Percentiles rank a stretch among this genome's conserved stretches.
phyloP scores from a whole-genome alignment of 2,113 vertebrate genomes.

The Thalassoma bifasciatum region DNA sequence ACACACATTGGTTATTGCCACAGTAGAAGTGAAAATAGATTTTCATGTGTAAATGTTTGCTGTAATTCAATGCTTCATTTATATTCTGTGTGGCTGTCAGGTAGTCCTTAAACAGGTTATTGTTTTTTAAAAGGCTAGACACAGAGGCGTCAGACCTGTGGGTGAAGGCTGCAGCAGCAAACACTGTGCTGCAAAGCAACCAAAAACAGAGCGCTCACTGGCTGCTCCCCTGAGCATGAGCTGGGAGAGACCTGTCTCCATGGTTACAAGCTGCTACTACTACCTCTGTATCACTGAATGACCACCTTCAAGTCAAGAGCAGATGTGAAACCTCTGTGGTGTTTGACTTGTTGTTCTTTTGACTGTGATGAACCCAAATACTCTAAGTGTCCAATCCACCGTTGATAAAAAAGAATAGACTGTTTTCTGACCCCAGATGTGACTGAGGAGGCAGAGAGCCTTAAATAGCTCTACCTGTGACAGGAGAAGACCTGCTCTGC shows the following conservation, averaged over 20 bases:
- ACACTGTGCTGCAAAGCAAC: slow-evolving; percentile 35
- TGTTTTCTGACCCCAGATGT: not conserved
- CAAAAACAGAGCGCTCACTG: slow-evolving; percentile 12
- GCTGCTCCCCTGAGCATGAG: slow-evolving; percentile 32
- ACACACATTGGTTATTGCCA: no score
- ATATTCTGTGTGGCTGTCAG: no score
- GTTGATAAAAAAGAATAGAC: no score
- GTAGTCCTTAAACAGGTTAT: no score
- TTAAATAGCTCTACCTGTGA: slow-evolving; percentile 86
- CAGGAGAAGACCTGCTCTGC: slow-evolving; percentile 88
- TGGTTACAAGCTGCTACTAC: slow-evolving; percentile 59
- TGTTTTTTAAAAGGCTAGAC: not conserved
- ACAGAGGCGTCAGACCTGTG: not conserved
- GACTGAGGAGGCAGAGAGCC: not conserved
- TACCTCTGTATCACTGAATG: slow-evolving; percentile 50
- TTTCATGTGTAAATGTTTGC: no score
- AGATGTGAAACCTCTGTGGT: slow-evolving; percentile 10
- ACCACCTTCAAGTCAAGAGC: slow-evolving; percentile 33
- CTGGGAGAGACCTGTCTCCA: slow-evolving; percentile 59
- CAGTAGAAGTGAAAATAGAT: no score
- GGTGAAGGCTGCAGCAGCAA: slow-evolving; percentile 32
- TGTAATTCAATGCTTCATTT: no score
- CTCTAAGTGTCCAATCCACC: no score
- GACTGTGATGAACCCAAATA: slow-evolving; percentile 13
- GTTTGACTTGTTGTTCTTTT: not conserved